phyloP scores from a whole-genome alignment of 2,797 vertebrate genomes.

The Pseudochirops corinnae region DNA sequence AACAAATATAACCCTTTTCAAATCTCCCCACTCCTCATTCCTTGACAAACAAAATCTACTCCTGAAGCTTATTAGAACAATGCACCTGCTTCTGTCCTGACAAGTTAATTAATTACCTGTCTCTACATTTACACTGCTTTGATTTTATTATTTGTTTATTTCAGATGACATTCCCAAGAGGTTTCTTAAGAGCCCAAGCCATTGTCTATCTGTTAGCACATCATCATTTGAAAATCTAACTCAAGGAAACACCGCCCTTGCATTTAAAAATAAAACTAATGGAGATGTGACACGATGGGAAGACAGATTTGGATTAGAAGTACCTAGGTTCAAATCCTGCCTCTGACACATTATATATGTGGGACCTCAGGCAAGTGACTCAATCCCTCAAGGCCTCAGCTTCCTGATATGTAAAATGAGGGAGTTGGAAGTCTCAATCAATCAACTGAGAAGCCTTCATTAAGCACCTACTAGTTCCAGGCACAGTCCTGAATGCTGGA shows the following conservation, averaged over 20 bases:
- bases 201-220: background rate
- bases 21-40: background rate
- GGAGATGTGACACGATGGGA: background rate
- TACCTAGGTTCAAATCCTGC: background rate
- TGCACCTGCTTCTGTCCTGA: slow-evolving; percentile 70
- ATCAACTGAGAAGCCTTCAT: background rate
- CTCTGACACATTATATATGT: background rate
- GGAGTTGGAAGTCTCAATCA: background rate
- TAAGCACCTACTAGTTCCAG: too few relatives aligned
- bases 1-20: slow-evolving; percentile 34
- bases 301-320: background rate
- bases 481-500: background rate
- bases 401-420: background rate
- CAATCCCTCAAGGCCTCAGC: background rate
- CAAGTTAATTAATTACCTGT: slow-evolving; percentile 76
- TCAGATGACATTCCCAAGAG: slow-evolving; percentile 55
- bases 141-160: slow-evolving; percentile 69
- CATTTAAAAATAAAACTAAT: background rate
- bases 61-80: slow-evolving; percentile 61
- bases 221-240: background rate
- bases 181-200: slow-evolving; percentile 45
- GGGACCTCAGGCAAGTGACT: background rate
- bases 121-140: slow-evolving; percentile 54
- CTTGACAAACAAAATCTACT: slow-evolving; percentile 52
- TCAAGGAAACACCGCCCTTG: background rate